Conservation (phyloP, 1,140 invertebrate genomes). For the Tribolium madens region DNA sequence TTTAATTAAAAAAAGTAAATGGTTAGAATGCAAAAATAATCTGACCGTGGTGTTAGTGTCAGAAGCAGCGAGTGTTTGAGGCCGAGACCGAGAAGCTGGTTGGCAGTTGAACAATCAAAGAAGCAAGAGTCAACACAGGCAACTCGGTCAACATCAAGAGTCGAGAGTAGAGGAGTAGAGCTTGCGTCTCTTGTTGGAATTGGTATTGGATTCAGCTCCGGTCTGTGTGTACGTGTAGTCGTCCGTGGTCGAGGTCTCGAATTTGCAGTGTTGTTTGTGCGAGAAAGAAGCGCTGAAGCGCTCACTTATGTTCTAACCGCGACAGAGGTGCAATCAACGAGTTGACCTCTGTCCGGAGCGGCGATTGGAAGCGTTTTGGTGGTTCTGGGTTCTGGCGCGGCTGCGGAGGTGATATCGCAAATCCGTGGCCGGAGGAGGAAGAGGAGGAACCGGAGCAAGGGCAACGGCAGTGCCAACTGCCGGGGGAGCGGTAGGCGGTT, state of each 20-base stretch:
- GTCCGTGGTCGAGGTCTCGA: constrained; percentile 39
- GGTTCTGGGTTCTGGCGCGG: neutral
- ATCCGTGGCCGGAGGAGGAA: constrained; percentile 35
- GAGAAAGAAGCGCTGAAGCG: constrained; percentile 40
- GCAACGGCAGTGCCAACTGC: constrained; percentile 39
- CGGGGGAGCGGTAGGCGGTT: constrained; percentile 23
- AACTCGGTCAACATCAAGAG: constrained; percentile 44
- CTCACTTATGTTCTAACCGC: constrained; percentile 29
- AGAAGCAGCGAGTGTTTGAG: constrained; percentile 29
- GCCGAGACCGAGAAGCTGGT: constrained; percentile 27
- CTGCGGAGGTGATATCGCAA: constrained; percentile 37
- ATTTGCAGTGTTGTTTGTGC: constrained; percentile 39
- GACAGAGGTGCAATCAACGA: constrained; percentile 38
- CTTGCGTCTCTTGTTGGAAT: neutral
- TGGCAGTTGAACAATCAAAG: constrained; percentile 49
- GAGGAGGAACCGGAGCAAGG: constrained; percentile 38
- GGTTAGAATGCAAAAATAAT: constrained; percentile 54
- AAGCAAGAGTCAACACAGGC: constrained; percentile 44
- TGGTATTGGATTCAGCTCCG: neutral
- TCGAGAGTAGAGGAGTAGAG: constrained; percentile 37
- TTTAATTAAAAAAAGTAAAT: constrained; percentile 56
- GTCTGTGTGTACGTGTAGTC: neutral
- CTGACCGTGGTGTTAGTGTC: constrained; percentile 46
- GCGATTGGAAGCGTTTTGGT: constrained; percentile 39
- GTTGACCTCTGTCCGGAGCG: constrained; percentile 39